Evolutionary conservation across 23 tunicate genomes (phyloP).

Genomic region (Halocynthia aurantium): DNA sequence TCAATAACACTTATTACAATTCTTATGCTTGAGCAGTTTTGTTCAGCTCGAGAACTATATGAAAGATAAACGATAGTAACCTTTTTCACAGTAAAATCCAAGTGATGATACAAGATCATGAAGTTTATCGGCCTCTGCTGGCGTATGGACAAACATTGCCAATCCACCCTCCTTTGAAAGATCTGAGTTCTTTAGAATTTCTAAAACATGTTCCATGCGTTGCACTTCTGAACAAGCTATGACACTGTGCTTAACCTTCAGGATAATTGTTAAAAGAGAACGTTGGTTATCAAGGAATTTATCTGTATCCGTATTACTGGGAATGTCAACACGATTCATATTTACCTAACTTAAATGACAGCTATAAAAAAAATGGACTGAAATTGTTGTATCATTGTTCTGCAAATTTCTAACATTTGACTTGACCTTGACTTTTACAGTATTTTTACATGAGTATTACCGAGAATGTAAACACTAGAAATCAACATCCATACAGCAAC

Average conservation of each 20-base stretch:
- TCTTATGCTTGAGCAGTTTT: too few species aligned
- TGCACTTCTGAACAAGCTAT: not conserved
- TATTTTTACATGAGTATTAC: too few species aligned
- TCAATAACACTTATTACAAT: too few species aligned
- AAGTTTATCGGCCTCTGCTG: not conserved
- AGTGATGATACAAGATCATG: not conserved
- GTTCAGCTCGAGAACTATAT: not conserved
- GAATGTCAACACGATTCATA: too few species aligned
- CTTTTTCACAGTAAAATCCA: constrained; percentile 2
- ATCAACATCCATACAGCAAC: not conserved
- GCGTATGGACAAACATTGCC: constrained; percentile 1
- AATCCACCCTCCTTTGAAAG: not conserved
- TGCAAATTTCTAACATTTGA: too few species aligned
- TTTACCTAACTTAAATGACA: too few species aligned
- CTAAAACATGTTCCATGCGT: constrained; percentile 3
- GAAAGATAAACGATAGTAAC: not conserved
- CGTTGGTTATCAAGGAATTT: not conserved
- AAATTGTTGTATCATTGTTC: too few species aligned
- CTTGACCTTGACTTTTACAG: too few species aligned
- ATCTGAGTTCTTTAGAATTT: constrained; percentile 6
- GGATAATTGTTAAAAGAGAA: not conserved
- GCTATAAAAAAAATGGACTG: too few species aligned
- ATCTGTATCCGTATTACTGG: too few species aligned
- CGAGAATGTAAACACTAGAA: not conserved
- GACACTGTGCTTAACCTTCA: constrained; percentile 6